phyloP scores from a whole-genome alignment of 1,140 invertebrate genomes.

The Neodiprion pinetum region DNA sequence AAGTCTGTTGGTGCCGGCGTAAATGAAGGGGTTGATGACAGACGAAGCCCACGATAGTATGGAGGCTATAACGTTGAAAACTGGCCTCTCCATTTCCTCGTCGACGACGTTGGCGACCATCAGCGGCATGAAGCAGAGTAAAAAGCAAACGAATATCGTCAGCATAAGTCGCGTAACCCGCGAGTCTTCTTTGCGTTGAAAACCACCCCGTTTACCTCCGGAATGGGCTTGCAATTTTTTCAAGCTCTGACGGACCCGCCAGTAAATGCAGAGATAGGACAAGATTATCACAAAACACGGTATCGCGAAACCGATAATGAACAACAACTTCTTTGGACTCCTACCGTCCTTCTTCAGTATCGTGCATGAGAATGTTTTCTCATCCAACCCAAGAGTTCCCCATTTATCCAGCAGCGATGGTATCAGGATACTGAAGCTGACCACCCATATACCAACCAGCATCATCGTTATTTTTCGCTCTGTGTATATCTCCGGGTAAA shows the following conservation, averaged over 20 bases:
- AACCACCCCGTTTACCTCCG: slow-evolving; percentile 52
- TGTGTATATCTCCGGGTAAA: slow-evolving; percentile 79
- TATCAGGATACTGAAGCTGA: slow-evolving; percentile 68
- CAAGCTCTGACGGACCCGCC: slow-evolving; percentile 76
- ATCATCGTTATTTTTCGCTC: slow-evolving; percentile 74
- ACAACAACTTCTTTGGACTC: slow-evolving; percentile 87
- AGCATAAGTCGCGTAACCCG: slow-evolving; percentile 84
- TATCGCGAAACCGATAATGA: slow-evolving; percentile 81
- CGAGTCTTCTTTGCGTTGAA: slow-evolving; percentile 71
- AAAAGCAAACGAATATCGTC: slow-evolving; percentile 84
- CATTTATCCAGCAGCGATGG: slow-evolving; percentile 82
- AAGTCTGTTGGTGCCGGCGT: slow-evolving; percentile 84
- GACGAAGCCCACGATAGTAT: slow-evolving; percentile 86
- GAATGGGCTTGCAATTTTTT: slow-evolving; percentile 72
- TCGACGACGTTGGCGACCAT: slow-evolving; percentile 87
- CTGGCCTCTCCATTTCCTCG: slow-evolving; percentile 74
- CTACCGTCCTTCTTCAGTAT: slow-evolving; percentile 78
- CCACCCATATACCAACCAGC: slow-evolving; percentile 77
- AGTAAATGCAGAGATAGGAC: slow-evolving; percentile 87
- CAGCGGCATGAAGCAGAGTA: slow-evolving; percentile 83
- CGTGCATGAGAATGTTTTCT: slow-evolving; percentile 83
- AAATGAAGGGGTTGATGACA: slow-evolving; percentile 87
- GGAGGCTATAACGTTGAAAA: slow-evolving; percentile 80
- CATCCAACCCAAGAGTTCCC: slow-evolving; percentile 81
- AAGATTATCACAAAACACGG: slow-evolving; percentile 83